These are phyloP conservation scores for Silurus aristotelis DNA, from an alignment of 2,797 vertebrate genomes.

Conservation along the genomic window DNA sequence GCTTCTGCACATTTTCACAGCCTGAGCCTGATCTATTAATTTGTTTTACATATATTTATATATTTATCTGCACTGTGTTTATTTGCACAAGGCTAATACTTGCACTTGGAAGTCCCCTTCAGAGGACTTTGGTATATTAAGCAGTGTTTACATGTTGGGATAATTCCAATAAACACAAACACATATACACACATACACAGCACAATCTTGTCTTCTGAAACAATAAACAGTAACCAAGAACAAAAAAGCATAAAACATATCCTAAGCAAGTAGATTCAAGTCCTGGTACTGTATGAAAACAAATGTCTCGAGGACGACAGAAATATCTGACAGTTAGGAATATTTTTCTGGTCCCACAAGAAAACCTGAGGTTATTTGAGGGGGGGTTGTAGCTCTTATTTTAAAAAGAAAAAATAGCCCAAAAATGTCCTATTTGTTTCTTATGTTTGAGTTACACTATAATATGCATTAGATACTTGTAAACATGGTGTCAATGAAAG, in stretches of 20 bases:
- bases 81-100: too few species aligned
- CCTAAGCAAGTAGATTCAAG: not conserved
- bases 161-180: not conserved
- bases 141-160: not conserved
- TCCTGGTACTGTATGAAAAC: not conserved
- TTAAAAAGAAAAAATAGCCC: not conserved
- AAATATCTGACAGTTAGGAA: not conserved
- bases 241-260: constrained; percentile 5
- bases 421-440: not conserved
- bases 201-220: not conserved
- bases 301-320: not conserved
- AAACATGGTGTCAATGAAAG: not conserved
- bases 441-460: too few species aligned
- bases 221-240: constrained; percentile 4
- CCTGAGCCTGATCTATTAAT: too few species aligned
- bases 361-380: not conserved
- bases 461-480: too few species aligned
- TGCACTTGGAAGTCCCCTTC: too few species aligned
- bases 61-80: too few species aligned
- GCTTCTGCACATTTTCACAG: too few species aligned
- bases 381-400: not conserved
- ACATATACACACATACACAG: too few species aligned
- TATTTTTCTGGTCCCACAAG: not conserved
- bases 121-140: not conserved
- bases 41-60: too few species aligned